Conservation (phyloP, 2,113 vertebrate species). For the Tychaedon coryphoeus region DNA sequence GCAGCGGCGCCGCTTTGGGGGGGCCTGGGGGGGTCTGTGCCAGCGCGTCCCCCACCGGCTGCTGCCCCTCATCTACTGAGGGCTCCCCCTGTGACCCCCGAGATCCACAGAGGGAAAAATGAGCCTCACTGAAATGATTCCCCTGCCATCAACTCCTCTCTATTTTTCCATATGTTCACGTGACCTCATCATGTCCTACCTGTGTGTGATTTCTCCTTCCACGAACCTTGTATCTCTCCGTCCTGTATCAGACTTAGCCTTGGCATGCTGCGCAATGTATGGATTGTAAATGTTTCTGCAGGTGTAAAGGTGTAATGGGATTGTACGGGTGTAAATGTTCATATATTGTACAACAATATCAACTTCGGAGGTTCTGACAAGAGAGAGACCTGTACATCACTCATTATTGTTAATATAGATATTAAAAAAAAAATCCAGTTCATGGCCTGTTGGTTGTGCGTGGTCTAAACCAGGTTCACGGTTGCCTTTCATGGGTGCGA, state of each 20-base stretch:
- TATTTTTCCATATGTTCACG: constrained; percentile 17
- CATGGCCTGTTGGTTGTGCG: constrained; percentile 80
- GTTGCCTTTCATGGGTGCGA: background rate
- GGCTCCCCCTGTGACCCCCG: rapidly evolving
- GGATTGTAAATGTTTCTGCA: constrained; percentile 42
- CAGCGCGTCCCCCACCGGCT: background rate
- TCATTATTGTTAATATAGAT: constrained; percentile 99
- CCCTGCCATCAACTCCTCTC: background rate
- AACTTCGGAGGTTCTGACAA: constrained; percentile 84
- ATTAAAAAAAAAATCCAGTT: constrained; percentile 79
- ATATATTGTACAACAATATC: constrained; percentile 99
- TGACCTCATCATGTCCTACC: constrained; percentile 61
- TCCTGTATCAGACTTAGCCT: constrained; percentile 76
- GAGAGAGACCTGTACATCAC: constrained; percentile 92
- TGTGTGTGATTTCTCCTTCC: constrained; percentile 57
- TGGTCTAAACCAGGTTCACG: constrained; percentile 65
- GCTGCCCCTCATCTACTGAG: background rate
- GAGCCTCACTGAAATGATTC: too few relatives aligned
- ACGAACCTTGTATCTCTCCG: constrained; percentile 39
- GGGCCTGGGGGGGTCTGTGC: background rate
- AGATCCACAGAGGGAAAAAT: background rate
- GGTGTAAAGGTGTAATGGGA: too few relatives aligned
- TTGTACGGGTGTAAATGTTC: constrained; percentile 95
- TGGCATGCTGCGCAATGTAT: constrained; percentile 81
- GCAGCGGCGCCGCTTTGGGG: background rate